Conservation (phyloP, 2,113 vertebrate species). For the Pteronura brasiliensis region DNA sequence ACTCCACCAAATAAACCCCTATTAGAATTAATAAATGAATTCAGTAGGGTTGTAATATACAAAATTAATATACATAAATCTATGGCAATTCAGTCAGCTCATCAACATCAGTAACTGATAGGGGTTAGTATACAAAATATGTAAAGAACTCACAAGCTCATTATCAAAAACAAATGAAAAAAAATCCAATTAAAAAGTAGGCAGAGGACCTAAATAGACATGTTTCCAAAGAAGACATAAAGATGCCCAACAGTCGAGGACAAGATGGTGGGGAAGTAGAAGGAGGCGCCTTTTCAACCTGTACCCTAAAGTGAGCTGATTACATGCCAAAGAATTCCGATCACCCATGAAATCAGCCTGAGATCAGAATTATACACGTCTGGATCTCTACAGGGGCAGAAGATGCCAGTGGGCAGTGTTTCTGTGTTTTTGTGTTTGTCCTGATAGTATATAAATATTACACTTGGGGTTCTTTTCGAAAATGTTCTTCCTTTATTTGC, state of each 20-base stretch:
- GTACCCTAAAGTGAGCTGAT: no score
- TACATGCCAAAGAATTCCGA: no score
- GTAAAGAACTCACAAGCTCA: not conserved
- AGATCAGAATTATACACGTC: no score
- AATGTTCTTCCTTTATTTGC: no score
- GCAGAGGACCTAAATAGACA: not conserved
- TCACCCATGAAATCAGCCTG: no score
- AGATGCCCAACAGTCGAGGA: not conserved
- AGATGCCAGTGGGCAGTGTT: no score
- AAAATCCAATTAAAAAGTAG: not conserved
- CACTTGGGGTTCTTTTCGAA: no score
- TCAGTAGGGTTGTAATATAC: not conserved
- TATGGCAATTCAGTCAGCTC: not conserved
- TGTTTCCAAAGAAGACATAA: not conserved
- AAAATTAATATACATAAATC: not conserved
- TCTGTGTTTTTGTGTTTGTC: no score
- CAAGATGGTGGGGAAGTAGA: no score
- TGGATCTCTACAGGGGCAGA: no score
- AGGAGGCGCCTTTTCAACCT: no score
- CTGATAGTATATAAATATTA: no score
- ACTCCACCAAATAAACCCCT: not conserved
- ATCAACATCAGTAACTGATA: not conserved
- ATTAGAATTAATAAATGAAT: not conserved
- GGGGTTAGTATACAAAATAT: not conserved
- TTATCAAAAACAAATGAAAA: not conserved